These are phyloP conservation scores for Drosophila bocqueti DNA, from an alignment of 1,140 invertebrate species.

Conservation along the genomic window DNA sequence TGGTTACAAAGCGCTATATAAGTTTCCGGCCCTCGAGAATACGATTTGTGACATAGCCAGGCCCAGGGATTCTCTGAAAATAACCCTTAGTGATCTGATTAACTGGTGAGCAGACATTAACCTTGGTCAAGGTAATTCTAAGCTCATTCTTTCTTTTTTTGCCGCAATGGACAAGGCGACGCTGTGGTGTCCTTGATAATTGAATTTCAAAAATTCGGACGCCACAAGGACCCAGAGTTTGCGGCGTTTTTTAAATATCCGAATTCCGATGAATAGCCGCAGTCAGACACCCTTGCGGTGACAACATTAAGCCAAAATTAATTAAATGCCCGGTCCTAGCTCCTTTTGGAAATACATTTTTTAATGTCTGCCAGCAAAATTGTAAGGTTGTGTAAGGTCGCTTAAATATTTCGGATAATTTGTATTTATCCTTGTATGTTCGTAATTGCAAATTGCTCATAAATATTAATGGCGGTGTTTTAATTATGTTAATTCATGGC, in stretches of 20 bases:
- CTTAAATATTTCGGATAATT: slow-evolving; percentile 29
- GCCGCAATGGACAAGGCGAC: slow-evolving; percentile 93
- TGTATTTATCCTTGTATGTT: slow-evolving; percentile 17
- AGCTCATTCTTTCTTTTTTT: neutral
- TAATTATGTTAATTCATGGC: slow-evolving; percentile 47
- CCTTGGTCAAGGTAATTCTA: neutral
- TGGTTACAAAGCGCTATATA: slow-evolving; percentile 93
- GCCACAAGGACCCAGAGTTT: slow-evolving; percentile 95
- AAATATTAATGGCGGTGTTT: slow-evolving; percentile 37
- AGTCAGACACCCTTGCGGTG: slow-evolving; percentile 20
- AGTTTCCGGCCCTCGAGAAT: slow-evolving; percentile 97
- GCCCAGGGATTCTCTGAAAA: slow-evolving; percentile 92
- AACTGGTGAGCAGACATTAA: slow-evolving; percentile 54
- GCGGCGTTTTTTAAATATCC: slow-evolving; percentile 67
- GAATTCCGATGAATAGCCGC: slow-evolving; percentile 16
- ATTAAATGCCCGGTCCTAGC: slow-evolving; percentile 51
- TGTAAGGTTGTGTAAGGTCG: slow-evolving; percentile 10
- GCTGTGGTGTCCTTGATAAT: slow-evolving; percentile 97
- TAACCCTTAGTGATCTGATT: slow-evolving; percentile 94
- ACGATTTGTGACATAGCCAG: slow-evolving; percentile 99
- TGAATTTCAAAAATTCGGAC: slow-evolving; percentile 98
- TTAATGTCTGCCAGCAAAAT: slow-evolving; percentile 8
- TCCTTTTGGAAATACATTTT: neutral
- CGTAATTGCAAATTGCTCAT: slow-evolving; percentile 44
- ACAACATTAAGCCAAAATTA: slow-evolving; percentile 68